These are phyloP conservation scores for Myotis planiceps DNA, from an alignment of 2,797 vertebrate species.

Conservation along the genomic window DNA sequence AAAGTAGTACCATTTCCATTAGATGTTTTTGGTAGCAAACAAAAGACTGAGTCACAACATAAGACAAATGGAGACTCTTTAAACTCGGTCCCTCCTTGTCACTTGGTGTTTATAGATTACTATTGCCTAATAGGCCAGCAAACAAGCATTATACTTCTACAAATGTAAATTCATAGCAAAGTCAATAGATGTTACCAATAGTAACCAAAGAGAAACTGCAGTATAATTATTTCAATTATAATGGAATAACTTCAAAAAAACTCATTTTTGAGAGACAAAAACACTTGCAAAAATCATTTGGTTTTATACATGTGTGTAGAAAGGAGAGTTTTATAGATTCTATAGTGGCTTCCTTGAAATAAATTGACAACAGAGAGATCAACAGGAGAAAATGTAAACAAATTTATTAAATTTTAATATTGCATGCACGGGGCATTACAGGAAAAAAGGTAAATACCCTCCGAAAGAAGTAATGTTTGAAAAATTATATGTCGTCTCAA, in stretches of 20 bases:
- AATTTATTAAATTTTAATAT: not conserved
- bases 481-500: not conserved
- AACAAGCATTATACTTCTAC: not conserved
- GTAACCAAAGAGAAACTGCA: not conserved
- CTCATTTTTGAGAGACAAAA: not conserved
- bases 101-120: not conserved
- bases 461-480: not conserved
- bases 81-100: not conserved
- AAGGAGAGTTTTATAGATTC: not conserved
- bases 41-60: not conserved
- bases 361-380: not conserved
- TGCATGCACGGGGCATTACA: not conserved
- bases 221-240: not conserved
- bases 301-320: not conserved
- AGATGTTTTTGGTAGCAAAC: not conserved
- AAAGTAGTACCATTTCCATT: not conserved
- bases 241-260: not conserved
- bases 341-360: not conserved
- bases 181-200: not conserved
- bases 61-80: not conserved
- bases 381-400: not conserved
- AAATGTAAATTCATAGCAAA: not conserved
- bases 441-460: not conserved
- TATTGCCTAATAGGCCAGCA: not conserved
- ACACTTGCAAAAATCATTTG: not conserved